A percentile compares a stretch with the other conserved stretches of the same genome.
Evolutionary conservation across 2,113 vertebrate species (phyloP).

Genomic region (Platysternon megacephalum): DNA sequence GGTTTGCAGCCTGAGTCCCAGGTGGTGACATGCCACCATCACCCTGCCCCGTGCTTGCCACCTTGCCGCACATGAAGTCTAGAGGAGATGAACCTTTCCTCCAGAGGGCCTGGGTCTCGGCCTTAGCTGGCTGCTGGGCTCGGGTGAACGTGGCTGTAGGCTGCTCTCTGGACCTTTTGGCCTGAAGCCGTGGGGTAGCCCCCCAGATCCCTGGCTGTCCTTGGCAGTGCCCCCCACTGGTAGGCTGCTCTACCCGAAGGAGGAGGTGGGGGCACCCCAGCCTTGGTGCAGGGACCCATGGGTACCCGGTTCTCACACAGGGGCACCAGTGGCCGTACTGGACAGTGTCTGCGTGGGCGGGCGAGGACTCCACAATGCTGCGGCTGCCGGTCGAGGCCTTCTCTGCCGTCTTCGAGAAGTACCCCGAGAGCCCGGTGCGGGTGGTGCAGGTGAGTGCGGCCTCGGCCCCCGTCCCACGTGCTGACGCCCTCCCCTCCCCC

Average conservation of each 20-base stretch:
- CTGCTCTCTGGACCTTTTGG: fast-evolving
- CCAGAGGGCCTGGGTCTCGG: neutral
- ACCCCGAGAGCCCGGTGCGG: conserved; percentile 93
- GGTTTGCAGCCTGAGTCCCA: neutral
- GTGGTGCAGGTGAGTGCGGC: conserved; percentile 88
- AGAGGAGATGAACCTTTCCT: neutral
- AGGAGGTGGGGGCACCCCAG: neutral
- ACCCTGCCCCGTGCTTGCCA: neutral
- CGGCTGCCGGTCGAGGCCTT: conserved; percentile 94
- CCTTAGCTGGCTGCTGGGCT: neutral
- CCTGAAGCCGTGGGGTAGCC: neutral
- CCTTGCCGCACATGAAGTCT: neutral
- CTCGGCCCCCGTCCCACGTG: too few species aligned
- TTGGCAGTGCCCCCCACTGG: neutral
- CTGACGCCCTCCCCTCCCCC: too few species aligned
- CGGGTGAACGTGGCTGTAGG: neutral
- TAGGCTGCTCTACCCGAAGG: neutral
- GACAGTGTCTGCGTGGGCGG: conserved; percentile 90
- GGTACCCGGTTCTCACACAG: conserved; percentile 58
- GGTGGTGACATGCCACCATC: neutral
- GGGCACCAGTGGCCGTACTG: conserved; percentile 94
- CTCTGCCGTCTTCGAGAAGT: conserved; percentile 92
- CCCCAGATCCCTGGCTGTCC: neutral
- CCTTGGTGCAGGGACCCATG: fast-evolving
- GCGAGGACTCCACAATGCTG: conserved; percentile 90